These are phyloP conservation scores for Aporrectodea caliginosa DNA, from an alignment of 1,140 invertebrate genomes.

Conservation along the genomic window DNA sequence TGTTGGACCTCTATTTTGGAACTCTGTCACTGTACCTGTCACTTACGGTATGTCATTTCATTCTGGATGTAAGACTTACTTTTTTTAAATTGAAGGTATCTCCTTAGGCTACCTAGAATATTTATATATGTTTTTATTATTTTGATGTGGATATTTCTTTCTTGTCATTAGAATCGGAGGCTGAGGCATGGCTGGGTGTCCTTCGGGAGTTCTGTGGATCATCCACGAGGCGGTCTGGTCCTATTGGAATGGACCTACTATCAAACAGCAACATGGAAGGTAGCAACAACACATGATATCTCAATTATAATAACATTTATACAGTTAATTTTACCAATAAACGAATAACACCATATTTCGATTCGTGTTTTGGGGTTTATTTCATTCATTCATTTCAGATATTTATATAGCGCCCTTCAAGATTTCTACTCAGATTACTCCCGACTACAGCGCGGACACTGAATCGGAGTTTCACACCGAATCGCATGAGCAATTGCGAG, in stretches of 20 bases:
- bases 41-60: too few species aligned
- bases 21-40: too few species aligned
- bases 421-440: background rate
- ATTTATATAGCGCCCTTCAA: background rate
- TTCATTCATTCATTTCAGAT: background rate
- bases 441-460: background rate
- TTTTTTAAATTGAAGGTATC: too few species aligned
- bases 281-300: background rate
- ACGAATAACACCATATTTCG: too few species aligned
- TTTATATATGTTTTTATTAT: too few species aligned
- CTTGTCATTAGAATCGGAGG: background rate
- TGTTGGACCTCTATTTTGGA: too few species aligned
- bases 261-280: background rate
- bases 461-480: too few species aligned
- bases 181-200: background rate
- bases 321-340: too few species aligned
- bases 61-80: too few species aligned
- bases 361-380: background rate
- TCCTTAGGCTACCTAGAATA: too few species aligned
- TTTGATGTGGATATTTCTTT: background rate
- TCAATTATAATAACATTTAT: too few species aligned
- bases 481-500: too few species aligned
- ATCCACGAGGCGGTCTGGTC: background rate
- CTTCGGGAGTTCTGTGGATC: background rate
- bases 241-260: background rate